phyloP scores from a whole-genome alignment of 1,140 invertebrate genomes.

The Mya arenaria region DNA sequence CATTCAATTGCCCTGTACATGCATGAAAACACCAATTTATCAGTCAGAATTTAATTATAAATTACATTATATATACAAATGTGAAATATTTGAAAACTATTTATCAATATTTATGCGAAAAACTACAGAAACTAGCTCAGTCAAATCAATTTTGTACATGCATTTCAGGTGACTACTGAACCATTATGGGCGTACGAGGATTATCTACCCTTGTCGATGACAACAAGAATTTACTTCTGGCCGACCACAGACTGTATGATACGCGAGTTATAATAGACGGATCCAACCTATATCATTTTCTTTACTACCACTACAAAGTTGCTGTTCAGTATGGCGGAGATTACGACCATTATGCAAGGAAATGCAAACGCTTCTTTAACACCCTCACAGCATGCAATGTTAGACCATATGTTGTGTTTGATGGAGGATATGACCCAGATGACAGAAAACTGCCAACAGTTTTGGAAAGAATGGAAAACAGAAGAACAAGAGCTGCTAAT shows the following conservation, averaged over 20 bases:
- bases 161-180: no score
- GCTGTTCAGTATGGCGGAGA: slow-evolving; percentile 90
- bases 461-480: slow-evolving; percentile 84
- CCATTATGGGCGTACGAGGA: slow-evolving; percentile 85
- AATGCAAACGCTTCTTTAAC: slow-evolving; percentile 87
- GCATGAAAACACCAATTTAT: no score
- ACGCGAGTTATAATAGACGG: slow-evolving; percentile 91
- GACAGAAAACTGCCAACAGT: slow-evolving; percentile 89
- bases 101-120: no score
- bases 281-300: slow-evolving; percentile 87
- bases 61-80: no score
- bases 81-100: no score
- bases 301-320: slow-evolving; percentile 86
- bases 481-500: slow-evolving; percentile 82
- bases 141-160: no score
- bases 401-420: slow-evolving; percentile 89
- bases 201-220: slow-evolving; percentile 85
- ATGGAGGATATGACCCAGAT: slow-evolving; percentile 88
- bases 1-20: no score
- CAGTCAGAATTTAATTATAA: no score
- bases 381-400: slow-evolving; percentile 88
- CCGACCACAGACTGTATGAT: slow-evolving; percentile 86
- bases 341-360: slow-evolving; percentile 88
- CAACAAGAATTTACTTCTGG: slow-evolving; percentile 85
- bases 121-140: no score